A percentile compares a stretch with the other conserved stretches of the same genome.
These are phyloP conservation scores for Etheostoma nigrum DNA, from an alignment of 2,797 vertebrate genomes.

Conservation along the genomic window DNA sequence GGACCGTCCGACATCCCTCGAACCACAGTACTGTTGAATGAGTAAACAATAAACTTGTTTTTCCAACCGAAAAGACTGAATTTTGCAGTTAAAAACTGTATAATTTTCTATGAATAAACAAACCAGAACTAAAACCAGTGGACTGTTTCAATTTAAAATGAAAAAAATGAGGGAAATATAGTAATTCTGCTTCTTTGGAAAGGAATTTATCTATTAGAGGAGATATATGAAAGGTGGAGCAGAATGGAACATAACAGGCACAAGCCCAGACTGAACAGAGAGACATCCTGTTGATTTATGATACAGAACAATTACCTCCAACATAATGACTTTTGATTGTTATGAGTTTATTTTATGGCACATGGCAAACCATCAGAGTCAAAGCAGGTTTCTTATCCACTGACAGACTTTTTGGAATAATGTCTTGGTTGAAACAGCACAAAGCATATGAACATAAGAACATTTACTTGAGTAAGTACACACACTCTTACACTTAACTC, in stretches of 20 bases:
- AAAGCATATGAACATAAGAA: not conserved
- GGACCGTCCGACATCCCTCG: not conserved
- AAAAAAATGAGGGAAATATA: not conserved
- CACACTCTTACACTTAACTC: too few species aligned
- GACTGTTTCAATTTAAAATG: not conserved
- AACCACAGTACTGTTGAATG: not conserved
- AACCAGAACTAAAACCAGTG: not conserved
- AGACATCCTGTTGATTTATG: constrained; percentile 12
- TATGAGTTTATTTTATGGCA: constrained; percentile 23
- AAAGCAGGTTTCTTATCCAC: not conserved
- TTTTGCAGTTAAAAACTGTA: not conserved
- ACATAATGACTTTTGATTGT: constrained; percentile 24
- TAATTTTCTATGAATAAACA: not conserved
- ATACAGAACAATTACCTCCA: constrained; percentile 14
- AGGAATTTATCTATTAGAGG: not conserved
- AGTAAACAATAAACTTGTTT: not conserved
- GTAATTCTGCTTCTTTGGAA: not conserved
- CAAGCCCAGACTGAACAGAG: constrained; percentile 3
- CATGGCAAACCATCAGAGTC: constrained; percentile 2
- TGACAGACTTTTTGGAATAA: not conserved
- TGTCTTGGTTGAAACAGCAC: not conserved
- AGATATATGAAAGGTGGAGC: not conserved
- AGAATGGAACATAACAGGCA: not conserved
- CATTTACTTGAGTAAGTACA: not conserved
- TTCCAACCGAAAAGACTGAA: not conserved